These are phyloP conservation scores for Mormyrus iriodes DNA, from an alignment of 2,113 vertebrate species.

Conservation along the genomic window DNA sequence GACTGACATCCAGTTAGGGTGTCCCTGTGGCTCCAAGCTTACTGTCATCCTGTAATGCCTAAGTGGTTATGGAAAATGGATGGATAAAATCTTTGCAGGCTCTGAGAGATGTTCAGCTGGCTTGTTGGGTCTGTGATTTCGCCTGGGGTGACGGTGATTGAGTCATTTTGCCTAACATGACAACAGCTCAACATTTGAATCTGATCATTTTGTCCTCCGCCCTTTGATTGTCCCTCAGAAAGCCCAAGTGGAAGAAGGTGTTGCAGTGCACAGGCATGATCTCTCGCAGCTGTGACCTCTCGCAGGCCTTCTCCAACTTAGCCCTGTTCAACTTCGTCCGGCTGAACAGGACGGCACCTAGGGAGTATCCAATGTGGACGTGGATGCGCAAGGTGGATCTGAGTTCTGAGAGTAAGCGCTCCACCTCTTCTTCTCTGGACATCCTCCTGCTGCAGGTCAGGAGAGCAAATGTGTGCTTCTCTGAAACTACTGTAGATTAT, in stretches of 20 bases:
- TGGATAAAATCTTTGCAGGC: not conserved
- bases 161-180: not conserved
- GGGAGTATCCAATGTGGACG: constrained; percentile 33
- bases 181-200: not conserved
- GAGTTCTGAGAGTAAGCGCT: constrained; percentile 50
- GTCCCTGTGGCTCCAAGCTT: not conserved
- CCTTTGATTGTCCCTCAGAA: constrained; percentile 32
- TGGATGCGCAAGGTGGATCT: constrained; percentile 34
- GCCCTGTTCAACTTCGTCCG: constrained; percentile 45
- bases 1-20: not conserved
- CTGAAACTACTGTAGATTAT: not conserved
- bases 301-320: constrained; percentile 41
- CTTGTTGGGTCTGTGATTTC: not conserved
- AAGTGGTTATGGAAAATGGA: not conserved
- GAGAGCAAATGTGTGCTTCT: not conserved
- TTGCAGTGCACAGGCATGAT: constrained; percentile 46
- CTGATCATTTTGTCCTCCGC: not conserved
- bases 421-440: not conserved
- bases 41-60: not conserved
- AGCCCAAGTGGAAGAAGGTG: constrained; percentile 46
- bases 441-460: not conserved
- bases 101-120: not conserved
- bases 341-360: constrained; percentile 39
- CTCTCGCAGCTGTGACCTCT: constrained; percentile 47
- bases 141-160: not conserved